Percentiles rank a stretch among this genome's conserved stretches.
Conservation (phyloP, 2,797 vertebrate species). For the Toxotes lorentzi region DNA sequence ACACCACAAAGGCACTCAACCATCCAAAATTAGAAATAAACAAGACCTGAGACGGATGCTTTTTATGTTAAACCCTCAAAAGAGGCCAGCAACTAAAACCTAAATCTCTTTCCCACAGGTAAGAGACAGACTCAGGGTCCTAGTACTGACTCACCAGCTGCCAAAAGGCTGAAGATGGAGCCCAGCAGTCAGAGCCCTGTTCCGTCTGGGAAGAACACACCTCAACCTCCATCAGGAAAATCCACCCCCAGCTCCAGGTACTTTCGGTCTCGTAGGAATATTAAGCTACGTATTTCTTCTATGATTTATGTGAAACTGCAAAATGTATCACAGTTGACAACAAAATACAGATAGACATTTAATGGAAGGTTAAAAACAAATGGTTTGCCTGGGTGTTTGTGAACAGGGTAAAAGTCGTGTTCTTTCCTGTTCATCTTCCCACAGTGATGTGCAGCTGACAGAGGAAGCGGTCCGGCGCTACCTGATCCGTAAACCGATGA, state of each 20-base stretch:
- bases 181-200: conserved; percentile 86
- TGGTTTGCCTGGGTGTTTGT: not conserved
- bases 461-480: conserved; percentile 94
- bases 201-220: conserved; percentile 91
- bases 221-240: conserved; percentile 92
- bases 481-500: conserved; percentile 95
- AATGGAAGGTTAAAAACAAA: not conserved
- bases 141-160: conserved; percentile 83
- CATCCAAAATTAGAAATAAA: not conserved
- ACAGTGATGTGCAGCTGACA: conserved; percentile 92
- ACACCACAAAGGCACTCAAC: not conserved
- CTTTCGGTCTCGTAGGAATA: conserved; percentile 4
- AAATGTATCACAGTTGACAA: not conserved
- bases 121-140: conserved; percentile 81
- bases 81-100: not conserved
- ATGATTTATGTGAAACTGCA: not conserved
- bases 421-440: not conserved
- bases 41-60: not conserved
- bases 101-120: conserved; percentile 68
- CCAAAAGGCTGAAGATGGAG: conserved; percentile 91
- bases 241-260: conserved; percentile 92
- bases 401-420: not conserved
- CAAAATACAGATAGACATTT: not conserved
- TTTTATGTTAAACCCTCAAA: not conserved
- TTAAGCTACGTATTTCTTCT: not conserved